Evolutionary conservation across 2,113 vertebrate species (phyloP), one percentile per base, ranked within the genome.

Genomic region (Caranx ignobilis): DNA sequence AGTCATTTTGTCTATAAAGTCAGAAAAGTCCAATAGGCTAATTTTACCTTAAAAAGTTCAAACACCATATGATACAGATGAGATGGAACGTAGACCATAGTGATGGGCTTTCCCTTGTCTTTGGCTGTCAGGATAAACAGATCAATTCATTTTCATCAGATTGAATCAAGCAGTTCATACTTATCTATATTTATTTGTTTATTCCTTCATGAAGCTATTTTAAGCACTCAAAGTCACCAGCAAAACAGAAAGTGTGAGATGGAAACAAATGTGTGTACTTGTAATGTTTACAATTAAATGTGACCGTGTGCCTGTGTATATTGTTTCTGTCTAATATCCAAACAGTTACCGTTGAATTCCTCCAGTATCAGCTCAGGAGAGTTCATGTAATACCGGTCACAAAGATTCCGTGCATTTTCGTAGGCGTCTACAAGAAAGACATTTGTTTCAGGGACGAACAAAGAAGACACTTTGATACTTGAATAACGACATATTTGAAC

Each of bases 21-120:
- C 19, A 72, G 21, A 34, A 10, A 6, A 4, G 32, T 18, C 57
- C 1, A 57, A 41, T 31, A 70, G 57, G 8, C 3, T 39, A 45
- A 37, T 11, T 76, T 48, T 92, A 99, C 98, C 97, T 99, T 99
- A 91, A 99, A 99, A 86, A 99, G 96, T 91, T 99, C 98, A 90
- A 99, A 99, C 88, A 99, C 95, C 98, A 99, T 99, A 90, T 99
- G 98, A 92, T 99, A 99, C 82, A 99, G 94, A 93, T 99, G 98
- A 19, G 98, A 99, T 34, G 98, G 98, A 64, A 99, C 98, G 50
- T 99, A 99, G 41, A 99, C 97, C 94, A 99, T 95, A 61, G 96
- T 95, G 90, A 96, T 92, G 75, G 96, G 96, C 21, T 95, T 96
- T 71, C 89, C 96, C 77, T 94, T 86, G 73, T 96, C 96, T 94